These are phyloP conservation scores for Chymomyza amoena DNA, from an alignment of 2,888 invertebrate genomes.

Conservation along the genomic window DNA sequence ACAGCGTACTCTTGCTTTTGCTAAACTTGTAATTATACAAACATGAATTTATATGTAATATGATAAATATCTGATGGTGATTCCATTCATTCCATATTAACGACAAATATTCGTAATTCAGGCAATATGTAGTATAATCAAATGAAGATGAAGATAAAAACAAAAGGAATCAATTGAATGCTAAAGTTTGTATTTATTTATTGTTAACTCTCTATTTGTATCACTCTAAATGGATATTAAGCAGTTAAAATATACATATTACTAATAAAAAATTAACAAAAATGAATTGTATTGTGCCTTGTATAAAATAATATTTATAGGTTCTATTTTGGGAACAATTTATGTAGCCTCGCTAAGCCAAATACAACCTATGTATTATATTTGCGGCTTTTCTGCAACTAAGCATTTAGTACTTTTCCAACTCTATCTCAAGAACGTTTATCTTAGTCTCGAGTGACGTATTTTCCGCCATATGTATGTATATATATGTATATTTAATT, in stretches of 20 bases:
- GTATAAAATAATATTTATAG: too few relatives aligned
- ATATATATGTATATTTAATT: too few relatives aligned
- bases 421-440: too few relatives aligned
- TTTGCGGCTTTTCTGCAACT: too few relatives aligned
- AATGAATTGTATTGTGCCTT: neutral
- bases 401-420: too few relatives aligned
- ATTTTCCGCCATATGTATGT: too few relatives aligned
- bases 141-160: neutral
- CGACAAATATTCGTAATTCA: neutral
- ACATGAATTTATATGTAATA: neutral
- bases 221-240: neutral
- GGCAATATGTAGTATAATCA: neutral
- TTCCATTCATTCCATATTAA: neutral
- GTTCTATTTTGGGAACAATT: too few relatives aligned
- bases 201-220: neutral
- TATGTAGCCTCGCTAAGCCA: too few relatives aligned
- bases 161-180: neutral
- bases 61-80: neutral
- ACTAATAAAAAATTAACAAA: neutral
- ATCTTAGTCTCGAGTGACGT: too few relatives aligned
- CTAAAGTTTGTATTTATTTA: neutral
- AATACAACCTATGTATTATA: too few relatives aligned
- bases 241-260: neutral
- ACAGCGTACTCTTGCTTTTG: constrained; percentile 1
- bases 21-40: constrained; percentile 6